Conservation (phyloP, 2,888 invertebrate species). For the Tridacna crocea region DNA sequence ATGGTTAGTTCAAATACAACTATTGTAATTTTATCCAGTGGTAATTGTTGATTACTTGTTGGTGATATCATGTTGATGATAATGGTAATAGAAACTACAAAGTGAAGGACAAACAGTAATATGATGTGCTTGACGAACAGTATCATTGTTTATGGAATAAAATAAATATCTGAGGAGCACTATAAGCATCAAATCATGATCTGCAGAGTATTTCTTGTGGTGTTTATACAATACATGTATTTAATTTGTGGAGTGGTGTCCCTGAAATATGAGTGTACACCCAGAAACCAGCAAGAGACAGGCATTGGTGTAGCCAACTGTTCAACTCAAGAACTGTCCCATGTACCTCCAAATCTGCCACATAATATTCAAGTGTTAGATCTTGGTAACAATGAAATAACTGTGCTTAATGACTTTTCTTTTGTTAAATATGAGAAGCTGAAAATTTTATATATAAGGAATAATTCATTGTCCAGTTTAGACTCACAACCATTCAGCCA, state of each 20-base stretch:
- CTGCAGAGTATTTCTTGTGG: not conserved
- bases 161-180: no score
- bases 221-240: not conserved
- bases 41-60: no score
- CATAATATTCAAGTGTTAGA: slow-evolving; percentile 72
- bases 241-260: not conserved
- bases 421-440: slow-evolving; percentile 75
- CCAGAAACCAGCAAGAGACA: slow-evolving; percentile 31
- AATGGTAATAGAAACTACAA: no score
- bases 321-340: slow-evolving; percentile 59
- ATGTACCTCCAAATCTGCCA: slow-evolving; percentile 74
- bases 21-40: no score
- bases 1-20: no score
- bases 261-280: slow-evolving; percentile 51
- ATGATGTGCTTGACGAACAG: not conserved
- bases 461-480: slow-evolving; percentile 72
- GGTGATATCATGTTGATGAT: no score
- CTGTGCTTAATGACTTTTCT: slow-evolving; percentile 59
- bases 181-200: not conserved
- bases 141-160: no score
- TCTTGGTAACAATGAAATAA: slow-evolving; percentile 73
- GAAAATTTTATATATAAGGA: slow-evolving; percentile 69
- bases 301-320: slow-evolving; percentile 70
- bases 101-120: not conserved
- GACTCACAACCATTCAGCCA: slow-evolving; percentile 67